Base-by-base conservation (phyloP, 2,888 invertebrate genomes). In the Stomorhina lunata region DNA sequence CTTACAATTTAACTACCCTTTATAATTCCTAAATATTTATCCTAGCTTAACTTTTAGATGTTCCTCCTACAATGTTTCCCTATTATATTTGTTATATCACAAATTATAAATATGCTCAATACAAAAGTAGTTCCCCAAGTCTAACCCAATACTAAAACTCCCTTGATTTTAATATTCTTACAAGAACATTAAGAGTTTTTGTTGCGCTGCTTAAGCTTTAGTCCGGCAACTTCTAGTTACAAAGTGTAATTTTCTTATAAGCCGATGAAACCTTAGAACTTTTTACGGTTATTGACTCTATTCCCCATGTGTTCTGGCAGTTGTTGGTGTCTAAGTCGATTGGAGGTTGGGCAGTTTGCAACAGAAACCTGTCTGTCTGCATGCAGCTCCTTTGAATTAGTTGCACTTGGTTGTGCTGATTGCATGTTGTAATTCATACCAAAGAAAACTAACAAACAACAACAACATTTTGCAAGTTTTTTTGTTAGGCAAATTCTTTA, bases 261-360 rank as follows among this genome's bases (percentile, higher is more conserved):
- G 15, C 15, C n/a, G 12, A 29, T 55, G 81, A 81, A 81, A 77
- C 81, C 77, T 61, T 81, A 78, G 77, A 73, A 73, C 29, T 20
- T 68, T 69, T 15, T 68, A 37, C 55, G 77, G 77, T 73, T 73
- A 73, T 81, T 81, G 81, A 81, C 77, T 81, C 68, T 53, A 59
- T 45, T 63, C 37, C 34, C 45, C 17, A 37, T 15, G 48, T 50
- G 3, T 17, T 3, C 15, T 68, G 12, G 43, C 17, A 7, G 29
- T n/a, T 66, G 20, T 27, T 57, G 29, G 12, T 34, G 37, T 43
- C 59, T 12, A 57, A 32, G 32, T 34, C 57, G 50, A 76, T 37
- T 10, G 55, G 55, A 55, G 55, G 71, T 53, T 63, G 61, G 71
- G 12, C 68, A 53, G 69, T 69, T 69, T 29, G 50, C 6, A 61